Evolutionary conservation across 2,113 vertebrate species (phyloP).

Genomic region (Cyanoramphus novaezelandiae): DNA sequence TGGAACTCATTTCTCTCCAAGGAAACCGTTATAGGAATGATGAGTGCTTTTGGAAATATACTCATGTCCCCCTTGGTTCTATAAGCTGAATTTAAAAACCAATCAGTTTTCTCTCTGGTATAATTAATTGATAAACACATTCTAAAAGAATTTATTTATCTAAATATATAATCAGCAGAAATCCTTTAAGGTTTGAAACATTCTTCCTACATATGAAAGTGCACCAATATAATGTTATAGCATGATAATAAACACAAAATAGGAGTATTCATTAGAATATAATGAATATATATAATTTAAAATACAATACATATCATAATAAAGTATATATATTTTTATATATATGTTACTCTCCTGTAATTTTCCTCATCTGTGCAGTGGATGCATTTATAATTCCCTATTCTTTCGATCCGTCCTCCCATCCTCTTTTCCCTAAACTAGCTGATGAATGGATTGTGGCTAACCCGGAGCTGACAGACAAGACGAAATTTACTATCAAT

Average conservation of each 20-base stretch:
- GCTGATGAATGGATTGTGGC: conserved; percentile 87
- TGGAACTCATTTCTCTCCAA: neutral
- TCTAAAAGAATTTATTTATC: neutral
- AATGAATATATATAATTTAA: neutral
- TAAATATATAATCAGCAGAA: neutral
- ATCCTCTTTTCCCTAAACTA: conserved; percentile 48
- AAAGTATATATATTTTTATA: neutral
- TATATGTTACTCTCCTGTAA: neutral
- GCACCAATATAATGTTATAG: neutral
- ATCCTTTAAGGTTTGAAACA: neutral
- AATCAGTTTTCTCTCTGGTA: neutral
- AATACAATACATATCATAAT: neutral
- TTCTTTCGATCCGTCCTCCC: neutral
- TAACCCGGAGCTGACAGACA: conserved; percentile 89
- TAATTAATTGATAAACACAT: neutral
- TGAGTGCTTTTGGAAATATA: neutral
- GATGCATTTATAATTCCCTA: neutral
- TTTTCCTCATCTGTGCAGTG: neutral
- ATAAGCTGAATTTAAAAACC: neutral
- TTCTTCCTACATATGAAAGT: neutral
- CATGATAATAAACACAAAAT: neutral
- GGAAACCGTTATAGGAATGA: neutral
- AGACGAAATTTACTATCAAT: conserved; percentile 89
- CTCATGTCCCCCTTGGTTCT: neutral
- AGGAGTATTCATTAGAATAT: neutral